Conservation (phyloP, 2,113 vertebrate genomes). For the Lycaon pictus region DNA sequence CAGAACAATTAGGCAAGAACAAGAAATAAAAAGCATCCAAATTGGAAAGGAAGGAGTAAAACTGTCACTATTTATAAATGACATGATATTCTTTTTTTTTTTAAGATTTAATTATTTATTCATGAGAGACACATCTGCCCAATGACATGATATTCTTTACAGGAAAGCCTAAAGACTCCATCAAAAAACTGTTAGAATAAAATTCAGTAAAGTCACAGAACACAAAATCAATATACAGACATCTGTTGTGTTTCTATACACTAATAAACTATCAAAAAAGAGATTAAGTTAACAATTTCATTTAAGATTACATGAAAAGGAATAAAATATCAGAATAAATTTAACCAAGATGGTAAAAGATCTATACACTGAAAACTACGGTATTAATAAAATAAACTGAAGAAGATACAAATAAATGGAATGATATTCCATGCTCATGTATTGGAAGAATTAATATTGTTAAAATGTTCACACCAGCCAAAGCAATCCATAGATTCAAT, state of each 20-base stretch:
- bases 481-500: background rate
- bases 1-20: background rate
- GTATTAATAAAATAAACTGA: background rate
- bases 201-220: background rate
- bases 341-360: background rate
- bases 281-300: background rate
- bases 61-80: background rate
- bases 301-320: background rate
- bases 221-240: background rate
- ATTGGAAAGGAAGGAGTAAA: background rate
- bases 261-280: background rate
- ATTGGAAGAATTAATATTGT: background rate
- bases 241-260: background rate
- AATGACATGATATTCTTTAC: background rate
- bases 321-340: background rate
- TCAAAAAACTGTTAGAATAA: background rate
- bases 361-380: background rate
- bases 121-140: too few species aligned
- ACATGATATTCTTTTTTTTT: background rate
- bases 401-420: background rate
- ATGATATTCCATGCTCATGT: background rate
- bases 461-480: background rate
- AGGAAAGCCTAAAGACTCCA: background rate
- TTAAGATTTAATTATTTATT: too few species aligned
- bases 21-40: background rate